Evolutionary conservation across 2,797 vertebrate species (phyloP).

Genomic region (Helostoma temminkii): DNA sequence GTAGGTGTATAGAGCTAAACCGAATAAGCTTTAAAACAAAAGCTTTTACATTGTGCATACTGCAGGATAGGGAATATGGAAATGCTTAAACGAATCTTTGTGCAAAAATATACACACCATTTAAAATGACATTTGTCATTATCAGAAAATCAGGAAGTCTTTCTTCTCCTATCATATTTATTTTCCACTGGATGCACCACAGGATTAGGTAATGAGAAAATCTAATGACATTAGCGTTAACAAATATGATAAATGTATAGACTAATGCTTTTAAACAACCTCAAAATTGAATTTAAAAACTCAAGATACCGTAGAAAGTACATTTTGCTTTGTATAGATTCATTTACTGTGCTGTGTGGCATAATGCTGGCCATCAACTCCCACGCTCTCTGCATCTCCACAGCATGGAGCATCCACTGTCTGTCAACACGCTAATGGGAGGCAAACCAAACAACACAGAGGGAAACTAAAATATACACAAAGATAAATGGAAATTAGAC

Average conservation of each 20-base stretch:
- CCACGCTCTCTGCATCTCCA: constrained; percentile 75
- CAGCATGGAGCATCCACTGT: constrained; percentile 82
- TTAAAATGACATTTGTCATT: neutral
- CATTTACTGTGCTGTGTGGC: constrained; percentile 57
- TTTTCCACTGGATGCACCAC: neutral
- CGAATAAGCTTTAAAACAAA: constrained; percentile 7
- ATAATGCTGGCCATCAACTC: constrained; percentile 74
- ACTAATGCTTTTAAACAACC: neutral
- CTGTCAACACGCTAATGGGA: constrained; percentile 80
- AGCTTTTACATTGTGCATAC: neutral
- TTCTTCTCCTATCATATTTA: neutral
- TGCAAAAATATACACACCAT: neutral
- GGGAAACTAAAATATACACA: constrained; percentile 52
- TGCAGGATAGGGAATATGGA: constrained; percentile 9
- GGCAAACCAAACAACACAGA: constrained; percentile 73
- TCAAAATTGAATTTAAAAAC: neutral
- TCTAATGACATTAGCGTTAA: neutral
- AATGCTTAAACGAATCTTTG: neutral
- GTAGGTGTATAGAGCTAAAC: constrained; percentile 36
- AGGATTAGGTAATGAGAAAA: neutral
- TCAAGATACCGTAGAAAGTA: neutral
- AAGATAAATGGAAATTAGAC: constrained; percentile 43
- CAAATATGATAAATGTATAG: neutral
- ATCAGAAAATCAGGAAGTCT: neutral
- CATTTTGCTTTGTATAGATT: constrained; percentile 15